These are phyloP conservation scores for Lagorchestes hirsutus DNA, from an alignment of 2,797 vertebrate genomes.

Conservation along the genomic window DNA sequence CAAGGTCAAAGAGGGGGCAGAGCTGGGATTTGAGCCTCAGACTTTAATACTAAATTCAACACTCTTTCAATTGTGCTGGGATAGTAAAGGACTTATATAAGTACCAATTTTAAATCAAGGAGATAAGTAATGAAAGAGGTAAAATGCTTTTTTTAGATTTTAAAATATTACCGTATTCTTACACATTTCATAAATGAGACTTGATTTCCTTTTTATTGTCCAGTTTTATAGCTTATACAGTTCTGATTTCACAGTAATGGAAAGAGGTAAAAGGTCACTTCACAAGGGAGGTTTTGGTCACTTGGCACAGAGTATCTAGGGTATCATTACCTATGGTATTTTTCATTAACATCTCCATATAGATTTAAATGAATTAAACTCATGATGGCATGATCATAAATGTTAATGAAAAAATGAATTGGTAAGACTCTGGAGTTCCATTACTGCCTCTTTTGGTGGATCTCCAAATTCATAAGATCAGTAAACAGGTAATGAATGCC, in stretches of 20 bases:
- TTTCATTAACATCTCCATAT: background rate
- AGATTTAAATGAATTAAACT: background rate
- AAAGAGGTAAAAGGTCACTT: background rate
- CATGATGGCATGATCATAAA: background rate
- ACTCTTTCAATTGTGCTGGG: background rate
- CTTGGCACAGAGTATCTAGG: background rate
- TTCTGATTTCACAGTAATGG: background rate
- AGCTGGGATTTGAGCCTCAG: background rate
- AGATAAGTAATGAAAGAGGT: background rate
- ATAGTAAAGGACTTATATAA: background rate
- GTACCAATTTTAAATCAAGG: background rate
- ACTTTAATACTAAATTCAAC: background rate
- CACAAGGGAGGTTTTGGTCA: background rate
- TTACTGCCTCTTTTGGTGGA: background rate
- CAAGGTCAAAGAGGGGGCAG: background rate
- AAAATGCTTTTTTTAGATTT: conserved; percentile 1
- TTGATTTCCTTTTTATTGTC: background rate
- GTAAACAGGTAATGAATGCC: background rate
- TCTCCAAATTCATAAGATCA: background rate
- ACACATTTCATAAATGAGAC: background rate
- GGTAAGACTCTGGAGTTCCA: background rate
- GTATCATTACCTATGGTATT: background rate
- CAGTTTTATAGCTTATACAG: background rate
- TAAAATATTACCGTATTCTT: background rate
- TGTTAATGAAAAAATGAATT: background rate